Evolutionary conservation across 2,113 vertebrate genomes (phyloP), one percentile per base, ranked within the genome.

Genomic region (Casuarius casuarius): DNA sequence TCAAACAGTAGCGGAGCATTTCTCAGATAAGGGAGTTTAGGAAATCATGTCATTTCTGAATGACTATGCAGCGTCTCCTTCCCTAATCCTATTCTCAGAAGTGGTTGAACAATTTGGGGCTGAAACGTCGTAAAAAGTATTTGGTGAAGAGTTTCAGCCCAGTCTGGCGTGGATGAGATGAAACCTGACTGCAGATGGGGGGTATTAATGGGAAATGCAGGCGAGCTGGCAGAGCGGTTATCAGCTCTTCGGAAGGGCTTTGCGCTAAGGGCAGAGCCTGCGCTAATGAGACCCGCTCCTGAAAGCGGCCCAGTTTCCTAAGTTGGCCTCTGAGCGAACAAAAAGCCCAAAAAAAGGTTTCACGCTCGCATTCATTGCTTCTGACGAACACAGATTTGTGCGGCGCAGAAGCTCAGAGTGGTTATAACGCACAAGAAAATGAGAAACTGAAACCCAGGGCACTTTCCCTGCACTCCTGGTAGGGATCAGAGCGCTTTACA

Each of bases 261-360:
- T 26, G 67, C 38, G 5, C 19, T 11, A 3, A 40, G 44, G 18
- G 56, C 78, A 81, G 63, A 56, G 77, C 46, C 46, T 86, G 76
- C 7, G 10, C 52, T n/a, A n/a, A 20, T n/a, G 71, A 0, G n/a
- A 20, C 5, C 0, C 0, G 1, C 40, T 58, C n/a, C 78, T 56
- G 73, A 42, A 40, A 75, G 75, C 0, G 0, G 22, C 59, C 68
- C 19, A 6, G 5, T 13, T 51, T 17, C 12, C 9, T 3, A 35
- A 25, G 18, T 1, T 20, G 78, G 49, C 14, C 58, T 54, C 33
- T 2, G 22, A n/a, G 40, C 2, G 20, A 72, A 29, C 21, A 31
- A 71, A 35, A 56, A 67, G 48, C 56, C 49, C 33, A 31, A 46
- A 42, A 33, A 59, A 35, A 67, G 11, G 10, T 40, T 29, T 10